Evolutionary conservation across 2,888 invertebrate genomes (phyloP).

Genomic region (Ceramica pisi): DNA sequence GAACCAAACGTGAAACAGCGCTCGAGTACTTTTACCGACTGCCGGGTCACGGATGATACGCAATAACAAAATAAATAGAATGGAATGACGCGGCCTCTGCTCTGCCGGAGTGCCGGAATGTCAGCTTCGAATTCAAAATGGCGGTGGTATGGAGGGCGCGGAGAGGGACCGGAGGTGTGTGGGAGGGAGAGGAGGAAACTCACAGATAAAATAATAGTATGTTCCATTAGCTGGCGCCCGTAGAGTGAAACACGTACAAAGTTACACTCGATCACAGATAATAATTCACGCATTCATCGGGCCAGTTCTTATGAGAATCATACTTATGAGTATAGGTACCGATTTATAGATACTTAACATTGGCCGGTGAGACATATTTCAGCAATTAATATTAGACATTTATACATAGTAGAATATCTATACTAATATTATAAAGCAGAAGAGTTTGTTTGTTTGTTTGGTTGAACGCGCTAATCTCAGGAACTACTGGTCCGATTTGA

Average conservation of each 20-base stretch:
- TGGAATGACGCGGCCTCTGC: conserved; percentile 45
- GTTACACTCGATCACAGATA: background rate
- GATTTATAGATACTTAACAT: too few relatives aligned
- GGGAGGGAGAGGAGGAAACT: conserved; percentile 22
- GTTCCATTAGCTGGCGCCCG: conserved; percentile 17
- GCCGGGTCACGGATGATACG: conserved; percentile 34
- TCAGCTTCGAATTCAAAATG: conserved; percentile 51
- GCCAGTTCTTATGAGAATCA: background rate
- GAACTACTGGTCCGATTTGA: too few relatives aligned
- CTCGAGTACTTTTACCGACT: conserved; percentile 42
- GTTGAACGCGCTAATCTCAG: too few relatives aligned
- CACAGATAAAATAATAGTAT: conserved; percentile 34
- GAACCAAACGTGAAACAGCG: conserved; percentile 27
- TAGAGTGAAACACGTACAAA: background rate
- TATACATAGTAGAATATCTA: too few relatives aligned
- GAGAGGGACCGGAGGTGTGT: background rate
- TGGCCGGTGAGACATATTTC: background rate
- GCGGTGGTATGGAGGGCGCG: conserved; percentile 39
- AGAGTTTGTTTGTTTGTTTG: too few relatives aligned
- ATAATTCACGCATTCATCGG: background rate
- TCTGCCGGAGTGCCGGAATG: conserved; percentile 26
- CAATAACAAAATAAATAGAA: conserved; percentile 59
- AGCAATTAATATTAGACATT: background rate
- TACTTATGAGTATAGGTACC: too few relatives aligned
- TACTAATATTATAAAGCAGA: too few relatives aligned